Percentiles rank a stretch among this genome's conserved stretches.
These are phyloP conservation scores for Acleris sparsana DNA, from an alignment of 2,888 invertebrate genomes.

Conservation along the genomic window DNA sequence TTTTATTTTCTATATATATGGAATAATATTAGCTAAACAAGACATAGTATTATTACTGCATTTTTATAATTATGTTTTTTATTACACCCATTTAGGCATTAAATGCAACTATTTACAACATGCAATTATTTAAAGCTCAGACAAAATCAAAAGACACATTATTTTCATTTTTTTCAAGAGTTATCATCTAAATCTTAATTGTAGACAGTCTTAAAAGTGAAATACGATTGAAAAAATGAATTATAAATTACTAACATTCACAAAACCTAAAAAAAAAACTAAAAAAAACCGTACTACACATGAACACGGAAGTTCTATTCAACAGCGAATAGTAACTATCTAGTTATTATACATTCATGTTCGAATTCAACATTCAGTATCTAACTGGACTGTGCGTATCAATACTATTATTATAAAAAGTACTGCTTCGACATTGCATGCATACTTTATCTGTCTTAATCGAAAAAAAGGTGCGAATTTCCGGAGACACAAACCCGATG, in stretches of 20 bases:
- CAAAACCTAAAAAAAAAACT: neutral
- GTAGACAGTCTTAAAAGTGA: conserved; percentile 36
- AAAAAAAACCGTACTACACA: neutral
- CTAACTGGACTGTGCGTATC: too few species aligned
- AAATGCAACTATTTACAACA: conserved; percentile 26
- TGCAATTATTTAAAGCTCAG: conserved; percentile 5
- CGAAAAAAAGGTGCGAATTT: too few species aligned
- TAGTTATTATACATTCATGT: too few species aligned
- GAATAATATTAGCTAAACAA: conserved; percentile 20
- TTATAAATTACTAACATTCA: conserved; percentile 11
- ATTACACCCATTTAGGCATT: conserved; percentile 20
- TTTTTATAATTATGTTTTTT: conserved; percentile 1
- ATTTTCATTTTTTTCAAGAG: conserved; percentile 8
- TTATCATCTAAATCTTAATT: conserved; percentile 30
- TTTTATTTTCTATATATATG: conserved; percentile 2
- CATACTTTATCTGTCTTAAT: too few species aligned
- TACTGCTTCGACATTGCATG: too few species aligned
- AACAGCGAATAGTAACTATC: too few species aligned
- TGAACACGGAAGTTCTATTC: neutral
- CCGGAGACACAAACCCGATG: too few species aligned
- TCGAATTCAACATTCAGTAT: too few species aligned
- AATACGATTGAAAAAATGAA: conserved; percentile 33
- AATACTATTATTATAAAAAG: too few species aligned
- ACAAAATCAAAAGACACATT: conserved; percentile 11
- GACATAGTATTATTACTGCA: neutral